phyloP scores from a whole-genome alignment of 2,888 invertebrate species.

The Pyrgus malvae region DNA sequence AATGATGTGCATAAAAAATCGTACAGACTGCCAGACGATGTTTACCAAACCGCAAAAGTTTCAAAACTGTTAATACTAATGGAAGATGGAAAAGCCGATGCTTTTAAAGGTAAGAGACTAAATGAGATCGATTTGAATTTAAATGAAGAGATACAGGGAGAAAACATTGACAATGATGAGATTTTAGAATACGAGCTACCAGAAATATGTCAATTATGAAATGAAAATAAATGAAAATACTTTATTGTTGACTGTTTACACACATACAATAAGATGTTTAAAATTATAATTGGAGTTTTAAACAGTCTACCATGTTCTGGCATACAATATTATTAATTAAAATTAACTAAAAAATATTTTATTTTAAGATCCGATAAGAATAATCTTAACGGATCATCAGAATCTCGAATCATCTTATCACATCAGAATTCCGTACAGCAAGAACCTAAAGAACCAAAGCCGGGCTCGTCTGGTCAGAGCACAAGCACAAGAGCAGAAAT shows the following conservation, averaged over 20 bases:
- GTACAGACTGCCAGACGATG: conserved; percentile 41
- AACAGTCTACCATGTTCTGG: no score
- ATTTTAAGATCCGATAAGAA: no score
- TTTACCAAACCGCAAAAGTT: conserved; percentile 42
- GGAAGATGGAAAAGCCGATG: conserved; percentile 44
- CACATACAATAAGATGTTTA: no score
- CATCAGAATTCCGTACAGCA: no score
- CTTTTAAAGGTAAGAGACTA: conserved; percentile 35
- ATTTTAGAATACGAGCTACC: background rate
- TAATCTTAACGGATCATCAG: no score
- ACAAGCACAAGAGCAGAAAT: conserved; percentile 10
- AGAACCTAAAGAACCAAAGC: background rate
- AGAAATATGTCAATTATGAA: background rate
- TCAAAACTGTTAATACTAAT: conserved; percentile 44
- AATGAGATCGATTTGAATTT: conserved; percentile 39
- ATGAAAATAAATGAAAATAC: no score
- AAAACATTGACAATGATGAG: conserved; percentile 22
- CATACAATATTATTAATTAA: no score
- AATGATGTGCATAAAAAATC: conserved; percentile 33
- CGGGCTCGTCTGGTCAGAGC: conserved; percentile 23
- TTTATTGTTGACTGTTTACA: no score
- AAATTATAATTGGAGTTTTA: no score
- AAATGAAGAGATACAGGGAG: conserved; percentile 37
- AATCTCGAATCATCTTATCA: no score
- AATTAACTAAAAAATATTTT: no score